Conservation (phyloP, 2,888 invertebrate genomes). For the Labia minor region DNA sequence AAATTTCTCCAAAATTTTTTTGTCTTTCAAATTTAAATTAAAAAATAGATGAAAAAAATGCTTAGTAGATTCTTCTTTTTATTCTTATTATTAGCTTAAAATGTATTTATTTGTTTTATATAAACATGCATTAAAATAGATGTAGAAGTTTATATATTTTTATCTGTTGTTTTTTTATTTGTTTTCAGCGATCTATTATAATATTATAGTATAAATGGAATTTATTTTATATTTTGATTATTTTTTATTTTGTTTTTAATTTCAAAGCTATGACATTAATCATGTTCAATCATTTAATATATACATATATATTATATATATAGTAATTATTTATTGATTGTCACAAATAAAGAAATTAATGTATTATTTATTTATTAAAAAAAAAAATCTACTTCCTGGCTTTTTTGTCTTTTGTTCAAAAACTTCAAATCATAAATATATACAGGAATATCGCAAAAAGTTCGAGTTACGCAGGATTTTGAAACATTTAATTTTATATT, state of each 20-base stretch:
- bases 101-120: background rate
- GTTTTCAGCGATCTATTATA: background rate
- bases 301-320: background rate
- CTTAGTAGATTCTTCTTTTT: too few relatives aligned
- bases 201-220: background rate
- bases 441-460: too few relatives aligned
- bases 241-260: background rate
- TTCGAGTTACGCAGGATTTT: too few relatives aligned
- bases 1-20: too few relatives aligned
- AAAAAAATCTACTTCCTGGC: background rate
- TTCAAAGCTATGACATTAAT: background rate
- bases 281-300: background rate
- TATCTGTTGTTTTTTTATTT: too few relatives aligned
- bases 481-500: too few relatives aligned
- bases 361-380: background rate
- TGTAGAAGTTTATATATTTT: background rate
- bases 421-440: too few relatives aligned
- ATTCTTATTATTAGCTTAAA: background rate
- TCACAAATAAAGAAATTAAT: background rate
- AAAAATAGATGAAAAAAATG: too few relatives aligned
- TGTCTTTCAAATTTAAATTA: too few relatives aligned
- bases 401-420: too few relatives aligned
- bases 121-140: constrained; percentile 1
- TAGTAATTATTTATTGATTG: background rate
- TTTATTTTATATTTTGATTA: background rate